These are phyloP conservation scores for Coptotermes formosanus DNA, from an alignment of 1,140 invertebrate genomes.

Conservation along the genomic window DNA sequence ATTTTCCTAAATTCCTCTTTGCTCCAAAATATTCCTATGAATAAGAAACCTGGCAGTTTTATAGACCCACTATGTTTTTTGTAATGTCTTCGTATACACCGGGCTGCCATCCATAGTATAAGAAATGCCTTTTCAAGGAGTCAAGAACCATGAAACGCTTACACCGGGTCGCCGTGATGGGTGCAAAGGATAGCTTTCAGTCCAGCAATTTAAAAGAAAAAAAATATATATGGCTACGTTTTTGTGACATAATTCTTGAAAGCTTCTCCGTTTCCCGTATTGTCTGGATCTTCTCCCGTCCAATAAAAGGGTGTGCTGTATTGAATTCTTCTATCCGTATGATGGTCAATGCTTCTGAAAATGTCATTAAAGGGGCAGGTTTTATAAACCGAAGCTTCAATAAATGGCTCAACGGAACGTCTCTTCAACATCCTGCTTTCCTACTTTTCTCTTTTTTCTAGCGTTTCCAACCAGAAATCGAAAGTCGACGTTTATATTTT, in stretches of 20 bases:
- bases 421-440: not conserved
- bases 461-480: not conserved
- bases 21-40: no score
- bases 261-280: not conserved
- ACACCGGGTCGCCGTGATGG: no score
- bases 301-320: not conserved
- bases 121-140: no score
- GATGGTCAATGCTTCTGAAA: not conserved
- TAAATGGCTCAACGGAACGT: not conserved
- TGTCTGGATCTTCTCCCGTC: not conserved
- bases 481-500: not conserved
- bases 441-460: not conserved
- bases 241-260: not conserved
- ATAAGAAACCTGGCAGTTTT: no score
- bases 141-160: no score
- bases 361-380: conserved; percentile 1
- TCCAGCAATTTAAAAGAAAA: not conserved
- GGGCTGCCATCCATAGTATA: no score
- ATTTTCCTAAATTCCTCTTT: no score
- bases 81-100: no score
- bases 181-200: no score
- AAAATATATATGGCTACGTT: not conserved
- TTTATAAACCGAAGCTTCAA: not conserved
- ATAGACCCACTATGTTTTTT: no score
- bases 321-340: not conserved